These are phyloP conservation scores for Betta splendens DNA, from an alignment of 2,797 vertebrate genomes.

Conservation along the genomic window DNA sequence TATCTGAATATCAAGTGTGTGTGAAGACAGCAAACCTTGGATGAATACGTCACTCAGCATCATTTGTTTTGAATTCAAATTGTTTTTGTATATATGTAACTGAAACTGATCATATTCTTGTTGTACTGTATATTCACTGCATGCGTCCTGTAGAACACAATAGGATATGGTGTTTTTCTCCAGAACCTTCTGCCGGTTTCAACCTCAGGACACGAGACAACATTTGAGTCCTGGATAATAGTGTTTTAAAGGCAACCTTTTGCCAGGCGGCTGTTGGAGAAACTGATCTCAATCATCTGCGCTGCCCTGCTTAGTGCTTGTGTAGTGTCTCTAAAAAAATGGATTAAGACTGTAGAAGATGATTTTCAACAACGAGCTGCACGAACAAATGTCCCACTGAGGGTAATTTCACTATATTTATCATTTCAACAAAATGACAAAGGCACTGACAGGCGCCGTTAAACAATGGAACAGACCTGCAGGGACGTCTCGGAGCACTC, in stretches of 20 bases:
- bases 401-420: slow-evolving; percentile 48
- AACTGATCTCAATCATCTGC: slow-evolving; percentile 50
- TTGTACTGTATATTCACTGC: no score
- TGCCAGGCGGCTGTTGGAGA: slow-evolving; percentile 47
- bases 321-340: slow-evolving; percentile 52
- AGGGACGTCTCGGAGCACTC: slow-evolving; percentile 21
- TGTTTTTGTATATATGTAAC: no score
- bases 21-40: slow-evolving; percentile 20
- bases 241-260: slow-evolving; percentile 38
- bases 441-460: slow-evolving; percentile 33
- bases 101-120: no score
- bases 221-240: slow-evolving; percentile 30
- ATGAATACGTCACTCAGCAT: slow-evolving; percentile 16
- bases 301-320: slow-evolving; percentile 40
- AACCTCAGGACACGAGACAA: slow-evolving; percentile 17
- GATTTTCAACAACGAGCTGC: slow-evolving; percentile 52
- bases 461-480: slow-evolving; percentile 33
- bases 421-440: slow-evolving; percentile 53
- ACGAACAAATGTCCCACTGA: slow-evolving; percentile 43
- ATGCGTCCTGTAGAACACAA: background rate
- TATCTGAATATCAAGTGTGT: slow-evolving; percentile 32
- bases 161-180: no score
- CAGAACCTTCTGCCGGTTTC: slow-evolving; percentile 9
- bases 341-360: slow-evolving; percentile 56
- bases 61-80: slow-evolving; percentile 16